Evolutionary conservation across 2,888 invertebrate species (phyloP).

Genomic region (Mactromeris polynyma): DNA sequence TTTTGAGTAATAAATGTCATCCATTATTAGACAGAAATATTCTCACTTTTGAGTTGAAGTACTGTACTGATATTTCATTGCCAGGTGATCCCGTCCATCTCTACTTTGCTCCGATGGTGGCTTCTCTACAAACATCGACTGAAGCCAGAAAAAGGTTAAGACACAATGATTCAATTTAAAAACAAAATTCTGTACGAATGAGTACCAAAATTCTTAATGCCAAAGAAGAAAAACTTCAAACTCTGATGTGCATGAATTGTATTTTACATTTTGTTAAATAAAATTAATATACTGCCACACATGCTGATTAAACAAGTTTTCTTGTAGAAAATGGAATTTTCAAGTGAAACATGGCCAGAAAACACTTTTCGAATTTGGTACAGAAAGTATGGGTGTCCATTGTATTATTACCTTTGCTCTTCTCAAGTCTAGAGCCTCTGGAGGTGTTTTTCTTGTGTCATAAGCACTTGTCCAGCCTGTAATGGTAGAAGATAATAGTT

Average conservation of each 20-base stretch:
- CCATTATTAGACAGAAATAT: not conserved
- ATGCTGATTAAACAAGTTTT: not conserved
- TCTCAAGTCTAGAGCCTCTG: constrained; percentile 62
- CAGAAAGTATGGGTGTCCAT: not conserved
- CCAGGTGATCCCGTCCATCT: constrained; percentile 82
- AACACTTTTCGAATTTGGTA: not conserved
- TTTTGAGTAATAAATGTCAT: too few species aligned
- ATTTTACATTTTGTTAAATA: too few species aligned
- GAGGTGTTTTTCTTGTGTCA: constrained; percentile 79
- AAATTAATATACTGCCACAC: too few species aligned
- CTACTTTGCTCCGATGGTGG: constrained; percentile 80
- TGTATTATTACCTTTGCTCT: constrained; percentile 74
- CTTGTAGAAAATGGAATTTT: not conserved
- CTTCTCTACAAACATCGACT: constrained; percentile 79
- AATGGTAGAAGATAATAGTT: not conserved
- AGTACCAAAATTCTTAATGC: not conserved
- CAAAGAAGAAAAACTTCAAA: not conserved
- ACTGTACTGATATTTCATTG: constrained; percentile 84
- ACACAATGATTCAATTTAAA: not conserved
- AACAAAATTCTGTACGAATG: not conserved
- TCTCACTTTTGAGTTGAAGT: constrained; percentile 85
- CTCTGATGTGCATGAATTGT: too few species aligned
- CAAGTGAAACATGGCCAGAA: not conserved
- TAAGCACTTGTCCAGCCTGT: constrained; percentile 86
- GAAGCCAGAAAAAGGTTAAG: not conserved